Evolutionary conservation across 2,888 invertebrate species (phyloP).

Genomic region (Drosophila tripunctata): DNA sequence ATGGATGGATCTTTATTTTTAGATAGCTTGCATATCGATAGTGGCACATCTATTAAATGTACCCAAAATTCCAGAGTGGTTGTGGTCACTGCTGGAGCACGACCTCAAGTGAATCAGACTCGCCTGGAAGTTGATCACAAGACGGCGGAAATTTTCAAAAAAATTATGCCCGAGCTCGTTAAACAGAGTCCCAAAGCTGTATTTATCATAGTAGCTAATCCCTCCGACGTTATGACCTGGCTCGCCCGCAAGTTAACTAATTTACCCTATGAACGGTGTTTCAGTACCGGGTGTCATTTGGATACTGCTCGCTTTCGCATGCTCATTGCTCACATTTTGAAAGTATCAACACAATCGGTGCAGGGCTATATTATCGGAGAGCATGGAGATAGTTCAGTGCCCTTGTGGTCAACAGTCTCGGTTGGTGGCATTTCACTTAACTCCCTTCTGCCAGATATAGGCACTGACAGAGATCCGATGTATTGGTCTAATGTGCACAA

Average conservation of each 20-base stretch:
- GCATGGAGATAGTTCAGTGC: conserved; percentile 93
- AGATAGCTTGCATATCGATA: conserved; percentile 89
- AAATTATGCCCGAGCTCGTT: conserved; percentile 88
- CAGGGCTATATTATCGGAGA: conserved; percentile 96
- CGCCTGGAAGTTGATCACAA: conserved; percentile 91
- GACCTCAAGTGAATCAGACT: conserved; percentile 92
- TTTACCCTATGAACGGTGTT: conserved; percentile 91
- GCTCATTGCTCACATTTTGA: conserved; percentile 90
- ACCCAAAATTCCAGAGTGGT: conserved; percentile 91
- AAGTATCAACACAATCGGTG: conserved; percentile 90
- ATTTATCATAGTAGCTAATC: conserved; percentile 92
- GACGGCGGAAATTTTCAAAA: conserved; percentile 92
- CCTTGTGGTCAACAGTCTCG: conserved; percentile 95
- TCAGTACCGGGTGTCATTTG: conserved; percentile 95
- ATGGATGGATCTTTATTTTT: conserved; percentile 91
- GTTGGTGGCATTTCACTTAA: conserved; percentile 91
- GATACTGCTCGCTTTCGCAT: conserved; percentile 94
- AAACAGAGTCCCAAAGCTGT: conserved; percentile 91
- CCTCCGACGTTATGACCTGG: conserved; percentile 94
- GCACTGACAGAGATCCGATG: conserved; percentile 88
- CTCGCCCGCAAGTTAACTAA: conserved; percentile 95
- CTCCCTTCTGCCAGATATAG: conserved; percentile 89
- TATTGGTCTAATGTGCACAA: conserved; percentile 90
- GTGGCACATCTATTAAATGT: conserved; percentile 87
- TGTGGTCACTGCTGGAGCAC: conserved; percentile 93